Base-by-base conservation (phyloP, 2,888 invertebrate genomes). In the Macrophya alboannulata region DNA sequence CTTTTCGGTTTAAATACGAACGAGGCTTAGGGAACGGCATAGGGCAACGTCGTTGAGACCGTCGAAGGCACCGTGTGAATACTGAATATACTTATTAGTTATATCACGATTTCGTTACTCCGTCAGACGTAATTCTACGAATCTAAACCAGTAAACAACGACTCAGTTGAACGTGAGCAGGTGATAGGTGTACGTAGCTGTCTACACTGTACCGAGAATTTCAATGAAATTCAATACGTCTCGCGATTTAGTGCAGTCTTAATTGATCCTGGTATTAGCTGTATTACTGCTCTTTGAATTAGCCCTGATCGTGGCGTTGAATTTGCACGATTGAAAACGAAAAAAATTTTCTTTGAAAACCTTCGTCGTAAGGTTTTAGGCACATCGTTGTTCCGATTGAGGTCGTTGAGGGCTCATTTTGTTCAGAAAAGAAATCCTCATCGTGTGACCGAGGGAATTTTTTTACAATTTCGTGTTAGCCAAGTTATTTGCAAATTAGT, bases 1-100 rank as follows among this genome's bases (percentile, higher is more conserved):
- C 77, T 55, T 77, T 77, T 77, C 77, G 55, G 77, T 77, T 77
- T 8, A 55, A 68, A 31, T 37, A n/a, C n/a, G 55, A 55, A 55
- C 17, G 31, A 77, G 17, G 45, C n/a, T n/a, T 10, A 76, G 17
- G 77, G 55, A 77, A 45, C n/a, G n/a, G 72, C 77, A n/a, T n/a
- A 17, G 77, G 51, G 77, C 8, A 45, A 74, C 74, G 74, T 21
- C 15, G 1, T 31, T 31, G 45, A 25, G 45, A 45, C 45, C 45
- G 10, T 74, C 15, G 15, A 51, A 37, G 21, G 12, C 77, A 31
- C 77, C 55, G 77, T 55, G 51, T 77, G 77, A 77, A 77, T 76
- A 51, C 76, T n/a, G 76, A 76, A 76, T 55, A 76, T 55, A 43
- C 51, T 77, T 77, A 77, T 77, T 77, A 77, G 37, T 55, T 45